These are phyloP conservation scores for Glyptemys insculpta DNA, from an alignment of 2,797 vertebrate species.

Conservation along the genomic window DNA sequence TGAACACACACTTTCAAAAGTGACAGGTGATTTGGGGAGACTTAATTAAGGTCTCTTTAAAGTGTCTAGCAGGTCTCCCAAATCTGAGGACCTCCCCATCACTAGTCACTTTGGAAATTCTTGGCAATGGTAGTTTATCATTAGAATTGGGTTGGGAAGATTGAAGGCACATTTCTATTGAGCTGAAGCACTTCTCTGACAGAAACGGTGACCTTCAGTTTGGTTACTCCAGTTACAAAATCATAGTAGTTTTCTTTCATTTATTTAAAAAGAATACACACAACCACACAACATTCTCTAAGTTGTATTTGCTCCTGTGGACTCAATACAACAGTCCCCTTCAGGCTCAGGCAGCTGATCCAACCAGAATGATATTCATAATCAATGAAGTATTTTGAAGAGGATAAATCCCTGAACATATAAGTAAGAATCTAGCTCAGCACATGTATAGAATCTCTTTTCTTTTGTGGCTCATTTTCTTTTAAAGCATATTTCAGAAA, in stretches of 20 bases:
- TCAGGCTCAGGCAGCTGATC: not conserved
- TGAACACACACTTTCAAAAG: not conserved
- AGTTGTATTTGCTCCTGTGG: not conserved
- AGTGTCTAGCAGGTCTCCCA: not conserved
- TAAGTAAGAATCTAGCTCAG: not conserved
- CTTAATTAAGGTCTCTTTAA: not conserved
- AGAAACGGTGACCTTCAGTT: not conserved
- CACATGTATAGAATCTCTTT: not conserved
- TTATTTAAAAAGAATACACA: not conserved
- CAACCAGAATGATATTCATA: not conserved
- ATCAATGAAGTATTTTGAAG: not conserved
- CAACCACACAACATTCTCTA: not conserved
- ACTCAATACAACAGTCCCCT: not conserved
- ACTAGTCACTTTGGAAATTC: not conserved
- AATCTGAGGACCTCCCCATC: rapidly evolving
- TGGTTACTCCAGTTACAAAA: not conserved
- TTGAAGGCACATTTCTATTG: not conserved
- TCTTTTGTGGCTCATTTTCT: not conserved
- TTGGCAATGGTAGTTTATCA: not conserved
- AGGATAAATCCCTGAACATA: not conserved
- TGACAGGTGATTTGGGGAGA: not conserved
- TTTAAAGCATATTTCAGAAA: not conserved
- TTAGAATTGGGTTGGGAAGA: not conserved
- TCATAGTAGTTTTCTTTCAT: not conserved
- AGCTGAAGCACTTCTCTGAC: not conserved